Percentiles rank a stretch among this genome's conserved stretches.
phyloP scores from a whole-genome alignment of 2,113 vertebrate species.

The Dasyurus viverrinus region DNA sequence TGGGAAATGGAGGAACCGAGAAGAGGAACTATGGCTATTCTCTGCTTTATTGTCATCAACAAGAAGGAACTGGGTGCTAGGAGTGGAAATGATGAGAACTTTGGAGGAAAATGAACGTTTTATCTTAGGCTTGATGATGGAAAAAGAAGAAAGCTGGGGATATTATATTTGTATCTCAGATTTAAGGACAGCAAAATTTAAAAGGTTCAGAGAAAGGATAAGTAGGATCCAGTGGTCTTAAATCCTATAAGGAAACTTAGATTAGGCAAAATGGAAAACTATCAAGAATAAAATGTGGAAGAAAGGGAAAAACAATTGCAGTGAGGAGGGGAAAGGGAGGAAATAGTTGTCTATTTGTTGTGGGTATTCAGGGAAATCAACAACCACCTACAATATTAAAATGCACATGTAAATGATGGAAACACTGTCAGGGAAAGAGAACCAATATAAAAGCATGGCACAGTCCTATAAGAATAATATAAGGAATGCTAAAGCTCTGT shows the following conservation, averaged over 20 bases:
- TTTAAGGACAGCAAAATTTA: background rate
- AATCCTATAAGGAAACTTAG: background rate
- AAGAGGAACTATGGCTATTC: background rate
- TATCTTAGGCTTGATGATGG: background rate
- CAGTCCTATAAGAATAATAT: background rate
- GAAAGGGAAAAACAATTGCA: background rate
- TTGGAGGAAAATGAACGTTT: background rate
- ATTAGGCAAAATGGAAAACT: background rate
- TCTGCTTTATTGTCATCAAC: background rate
- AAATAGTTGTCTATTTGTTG: background rate
- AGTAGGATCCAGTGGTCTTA: background rate
- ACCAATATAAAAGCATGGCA: background rate
- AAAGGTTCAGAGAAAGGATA: background rate
- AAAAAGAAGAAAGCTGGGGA: background rate
- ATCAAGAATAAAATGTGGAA: background rate
- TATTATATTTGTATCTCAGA: background rate
- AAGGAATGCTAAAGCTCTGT: background rate
- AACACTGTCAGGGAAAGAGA: background rate
- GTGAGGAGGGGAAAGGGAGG: background rate
- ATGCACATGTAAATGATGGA: background rate
- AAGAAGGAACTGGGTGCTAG: background rate
- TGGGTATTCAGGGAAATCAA: background rate
- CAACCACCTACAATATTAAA: background rate
- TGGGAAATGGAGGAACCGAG: background rate
- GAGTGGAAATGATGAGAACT: background rate